Conservation (phyloP, 2,888 invertebrate genomes). For the Agonopterix subpropinquella region DNA sequence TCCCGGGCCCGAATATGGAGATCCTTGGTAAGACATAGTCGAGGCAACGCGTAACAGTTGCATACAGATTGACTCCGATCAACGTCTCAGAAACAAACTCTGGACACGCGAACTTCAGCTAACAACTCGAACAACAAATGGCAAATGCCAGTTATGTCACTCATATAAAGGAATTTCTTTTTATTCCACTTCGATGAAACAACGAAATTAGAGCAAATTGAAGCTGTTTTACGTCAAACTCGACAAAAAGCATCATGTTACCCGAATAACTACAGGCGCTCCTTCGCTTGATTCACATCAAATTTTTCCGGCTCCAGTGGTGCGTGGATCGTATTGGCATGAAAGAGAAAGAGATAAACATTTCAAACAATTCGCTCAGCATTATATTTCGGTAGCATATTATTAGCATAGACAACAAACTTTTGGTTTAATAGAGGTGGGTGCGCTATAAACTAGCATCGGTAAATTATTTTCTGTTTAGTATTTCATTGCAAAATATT, state of each 20-base stretch:
- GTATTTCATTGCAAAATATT: too few species aligned
- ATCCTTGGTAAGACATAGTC: constrained; percentile 81
- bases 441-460: not conserved
- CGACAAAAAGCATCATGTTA: constrained; percentile 57
- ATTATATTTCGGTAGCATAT: constrained; percentile 13
- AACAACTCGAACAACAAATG: constrained; percentile 38
- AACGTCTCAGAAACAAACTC: constrained; percentile 57
- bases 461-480: too few species aligned
- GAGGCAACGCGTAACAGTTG: constrained; percentile 73
- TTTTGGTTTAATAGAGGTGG: not conserved
- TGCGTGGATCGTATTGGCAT: constrained; percentile 8
- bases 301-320: constrained; percentile 18
- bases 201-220: constrained; percentile 54
- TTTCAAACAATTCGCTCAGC: constrained; percentile 9
- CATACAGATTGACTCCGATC: constrained; percentile 68
- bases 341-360: constrained; percentile 39
- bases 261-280: constrained; percentile 17
- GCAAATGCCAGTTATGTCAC: constrained; percentile 47
- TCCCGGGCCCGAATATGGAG: constrained; percentile 80
- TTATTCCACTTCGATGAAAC: constrained; percentile 44
- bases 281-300: not conserved
- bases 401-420: constrained; percentile 32
- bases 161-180: constrained; percentile 54
- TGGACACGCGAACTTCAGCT: constrained; percentile 34
- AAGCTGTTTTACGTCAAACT: constrained; percentile 66